A percentile compares a stretch with the other conserved stretches of the same genome.
phyloP scores from a whole-genome alignment of 2,888 invertebrate genomes.

The Anaspis maculata region DNA sequence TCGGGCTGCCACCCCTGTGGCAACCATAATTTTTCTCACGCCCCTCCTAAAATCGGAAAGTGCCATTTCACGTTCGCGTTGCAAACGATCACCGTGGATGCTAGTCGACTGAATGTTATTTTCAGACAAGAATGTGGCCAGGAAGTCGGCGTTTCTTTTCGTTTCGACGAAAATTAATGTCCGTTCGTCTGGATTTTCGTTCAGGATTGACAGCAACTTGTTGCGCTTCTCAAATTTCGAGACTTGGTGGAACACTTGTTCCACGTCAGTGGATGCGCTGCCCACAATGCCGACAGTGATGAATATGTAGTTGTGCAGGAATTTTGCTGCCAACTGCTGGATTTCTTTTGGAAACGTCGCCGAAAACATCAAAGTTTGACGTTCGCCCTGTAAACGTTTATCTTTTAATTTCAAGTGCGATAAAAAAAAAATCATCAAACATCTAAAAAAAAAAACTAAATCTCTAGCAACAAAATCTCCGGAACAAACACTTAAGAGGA shows the following conservation, averaged over 20 bases:
- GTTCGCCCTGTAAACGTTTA: slow-evolving; percentile 51
- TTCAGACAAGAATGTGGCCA: slow-evolving; percentile 75
- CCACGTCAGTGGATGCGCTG: slow-evolving; percentile 85
- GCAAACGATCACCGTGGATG: slow-evolving; percentile 67
- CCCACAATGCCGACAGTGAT: slow-evolving; percentile 87
- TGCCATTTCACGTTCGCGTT: slow-evolving; percentile 65
- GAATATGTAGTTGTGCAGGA: slow-evolving; percentile 75
- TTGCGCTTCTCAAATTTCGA: slow-evolving; percentile 56
- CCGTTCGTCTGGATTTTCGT: slow-evolving; percentile 43
- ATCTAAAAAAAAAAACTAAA: no score
- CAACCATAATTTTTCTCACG: slow-evolving; percentile 72
- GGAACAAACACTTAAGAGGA: no score
- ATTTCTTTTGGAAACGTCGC: slow-evolving; percentile 67
- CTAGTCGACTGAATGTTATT: slow-evolving; percentile 62
- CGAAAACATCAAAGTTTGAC: slow-evolving; percentile 66
- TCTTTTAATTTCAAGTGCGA: no score
- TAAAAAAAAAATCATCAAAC: no score
- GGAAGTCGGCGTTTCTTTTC: slow-evolving; percentile 83
- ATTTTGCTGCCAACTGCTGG: slow-evolving; percentile 72
- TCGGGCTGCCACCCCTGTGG: slow-evolving; percentile 90
- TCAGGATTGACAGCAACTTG: slow-evolving; percentile 62
- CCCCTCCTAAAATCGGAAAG: slow-evolving; percentile 75
- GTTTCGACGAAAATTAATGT: slow-evolving; percentile 86
- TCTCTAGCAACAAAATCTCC: no score
- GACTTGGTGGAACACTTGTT: slow-evolving; percentile 65